A percentile compares a stretch with the other conserved stretches of the same genome.
These are phyloP conservation scores for Clunio marinus DNA, from an alignment of 2,888 invertebrate species.

Conservation along the genomic window DNA sequence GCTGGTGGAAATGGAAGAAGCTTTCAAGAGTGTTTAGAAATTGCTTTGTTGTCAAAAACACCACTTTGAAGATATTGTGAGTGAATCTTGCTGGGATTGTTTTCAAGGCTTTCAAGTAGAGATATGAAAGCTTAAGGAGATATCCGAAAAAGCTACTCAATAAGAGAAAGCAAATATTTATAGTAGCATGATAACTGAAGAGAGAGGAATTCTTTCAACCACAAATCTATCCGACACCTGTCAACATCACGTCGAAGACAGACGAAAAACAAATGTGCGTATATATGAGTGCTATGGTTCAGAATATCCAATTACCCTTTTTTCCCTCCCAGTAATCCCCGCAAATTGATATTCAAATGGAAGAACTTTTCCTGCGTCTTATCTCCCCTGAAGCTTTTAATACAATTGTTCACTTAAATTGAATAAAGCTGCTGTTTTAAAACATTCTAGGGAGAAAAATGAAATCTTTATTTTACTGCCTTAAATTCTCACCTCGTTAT, in stretches of 20 bases:
- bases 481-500: too few relatives aligned
- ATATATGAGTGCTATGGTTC: neutral
- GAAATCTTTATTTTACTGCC: too few relatives aligned
- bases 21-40: neutral
- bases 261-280: neutral
- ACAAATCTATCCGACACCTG: neutral
- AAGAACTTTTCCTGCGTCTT: neutral
- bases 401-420: too few relatives aligned
- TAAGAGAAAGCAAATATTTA: neutral
- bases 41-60: too few relatives aligned
- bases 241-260: neutral
- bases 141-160: neutral
- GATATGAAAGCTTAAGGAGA: too few relatives aligned
- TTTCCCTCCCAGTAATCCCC: neutral
- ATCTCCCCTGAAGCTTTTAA: too few relatives aligned
- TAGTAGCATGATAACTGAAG: neutral
- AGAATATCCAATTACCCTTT: neutral
- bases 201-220: neutral
- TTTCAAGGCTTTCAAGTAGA: neutral
- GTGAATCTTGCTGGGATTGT: neutral
- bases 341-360: neutral
- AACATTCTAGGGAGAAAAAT: too few relatives aligned
- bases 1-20: neutral
- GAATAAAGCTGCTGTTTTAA: too few relatives aligned
- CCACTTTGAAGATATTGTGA: too few relatives aligned